A percentile compares a stretch with the other conserved stretches of the same genome.
These are phyloP conservation scores for Ceratosolen fusciceps DNA, from an alignment of 1,140 invertebrate species.

Conservation along the genomic window DNA sequence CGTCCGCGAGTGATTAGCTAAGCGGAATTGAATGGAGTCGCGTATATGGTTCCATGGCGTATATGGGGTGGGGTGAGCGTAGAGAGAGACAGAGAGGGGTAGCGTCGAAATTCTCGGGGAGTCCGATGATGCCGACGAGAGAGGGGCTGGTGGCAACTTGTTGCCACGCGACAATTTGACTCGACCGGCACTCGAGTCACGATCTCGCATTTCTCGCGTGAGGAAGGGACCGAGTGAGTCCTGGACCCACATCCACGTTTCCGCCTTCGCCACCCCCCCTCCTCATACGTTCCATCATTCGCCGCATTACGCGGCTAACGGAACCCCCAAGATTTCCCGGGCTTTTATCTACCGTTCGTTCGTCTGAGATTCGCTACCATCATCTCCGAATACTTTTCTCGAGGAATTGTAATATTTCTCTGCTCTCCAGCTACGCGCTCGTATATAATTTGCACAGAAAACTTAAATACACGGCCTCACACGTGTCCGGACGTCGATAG, in stretches of 20 bases:
- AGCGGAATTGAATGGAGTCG: no score
- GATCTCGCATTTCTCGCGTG: constrained; percentile 56
- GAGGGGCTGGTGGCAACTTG: no score
- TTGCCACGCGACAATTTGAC: not conserved
- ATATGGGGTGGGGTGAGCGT: no score
- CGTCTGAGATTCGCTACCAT: not conserved
- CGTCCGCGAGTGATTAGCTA: no score
- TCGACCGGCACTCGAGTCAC: no score
- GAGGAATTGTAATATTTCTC: not conserved
- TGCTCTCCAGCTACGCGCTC: no score
- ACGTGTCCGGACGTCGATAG: not conserved
- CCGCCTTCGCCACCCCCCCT: constrained; percentile 33
- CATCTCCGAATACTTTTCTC: not conserved
- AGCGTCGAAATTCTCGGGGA: no score
- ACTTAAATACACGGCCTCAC: no score
- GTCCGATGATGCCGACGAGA: not conserved
- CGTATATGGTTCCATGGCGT: no score
- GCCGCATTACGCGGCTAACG: constrained; percentile 57
- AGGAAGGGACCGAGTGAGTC: no score
- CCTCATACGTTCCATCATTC: not conserved
- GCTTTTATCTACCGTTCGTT: not conserved
- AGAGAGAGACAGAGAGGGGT: no score
- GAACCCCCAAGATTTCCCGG: constrained; percentile 21
- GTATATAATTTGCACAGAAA: no score
- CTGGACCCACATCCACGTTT: not conserved